A percentile compares a stretch with the other conserved stretches of the same genome.
Evolutionary conservation across 2,888 invertebrate genomes (phyloP).

Genomic region (Phyllotreta cruciferae): DNA sequence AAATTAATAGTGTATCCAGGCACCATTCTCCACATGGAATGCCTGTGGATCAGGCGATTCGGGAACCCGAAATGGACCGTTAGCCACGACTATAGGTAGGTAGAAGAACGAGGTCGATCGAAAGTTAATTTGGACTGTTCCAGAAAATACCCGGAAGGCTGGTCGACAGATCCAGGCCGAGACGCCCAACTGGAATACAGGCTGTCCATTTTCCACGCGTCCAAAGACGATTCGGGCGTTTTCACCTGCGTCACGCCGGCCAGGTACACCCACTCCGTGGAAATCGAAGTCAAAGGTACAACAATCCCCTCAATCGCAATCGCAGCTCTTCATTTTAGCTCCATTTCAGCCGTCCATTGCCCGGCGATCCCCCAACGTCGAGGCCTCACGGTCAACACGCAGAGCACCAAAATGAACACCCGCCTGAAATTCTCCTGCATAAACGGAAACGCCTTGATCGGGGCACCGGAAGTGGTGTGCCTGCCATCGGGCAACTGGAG

Average conservation of each 20-base stretch:
- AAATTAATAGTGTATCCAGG: slow-evolving; percentile 86
- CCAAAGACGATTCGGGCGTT: slow-evolving; percentile 82
- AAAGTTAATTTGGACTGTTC: slow-evolving; percentile 44
- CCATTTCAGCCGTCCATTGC: slow-evolving; percentile 74
- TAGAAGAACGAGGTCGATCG: too few species aligned
- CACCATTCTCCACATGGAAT: slow-evolving; percentile 86
- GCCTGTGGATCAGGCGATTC: slow-evolving; percentile 85
- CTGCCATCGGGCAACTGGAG: slow-evolving; percentile 90
- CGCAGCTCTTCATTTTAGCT: slow-evolving; percentile 27
- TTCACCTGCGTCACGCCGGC: slow-evolving; percentile 88
- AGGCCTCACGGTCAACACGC: slow-evolving; percentile 75
- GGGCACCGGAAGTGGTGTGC: slow-evolving; percentile 75
- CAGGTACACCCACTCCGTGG: slow-evolving; percentile 79
- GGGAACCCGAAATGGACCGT: slow-evolving; percentile 87
- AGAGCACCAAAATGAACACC: slow-evolving; percentile 77
- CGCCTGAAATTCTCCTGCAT: slow-evolving; percentile 77
- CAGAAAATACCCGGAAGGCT: slow-evolving; percentile 78
- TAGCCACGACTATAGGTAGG: slow-evolving; percentile 70
- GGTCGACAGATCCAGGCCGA: slow-evolving; percentile 81
- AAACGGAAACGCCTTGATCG: slow-evolving; percentile 82
- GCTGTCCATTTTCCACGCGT: slow-evolving; percentile 80
- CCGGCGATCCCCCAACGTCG: slow-evolving; percentile 75
- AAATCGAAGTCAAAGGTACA: slow-evolving; percentile 78
- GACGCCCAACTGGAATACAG: slow-evolving; percentile 82
- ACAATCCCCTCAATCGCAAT: too few species aligned